Base-by-base conservation (phyloP, 2,888 invertebrate genomes). In the Volucella inflata region DNA sequence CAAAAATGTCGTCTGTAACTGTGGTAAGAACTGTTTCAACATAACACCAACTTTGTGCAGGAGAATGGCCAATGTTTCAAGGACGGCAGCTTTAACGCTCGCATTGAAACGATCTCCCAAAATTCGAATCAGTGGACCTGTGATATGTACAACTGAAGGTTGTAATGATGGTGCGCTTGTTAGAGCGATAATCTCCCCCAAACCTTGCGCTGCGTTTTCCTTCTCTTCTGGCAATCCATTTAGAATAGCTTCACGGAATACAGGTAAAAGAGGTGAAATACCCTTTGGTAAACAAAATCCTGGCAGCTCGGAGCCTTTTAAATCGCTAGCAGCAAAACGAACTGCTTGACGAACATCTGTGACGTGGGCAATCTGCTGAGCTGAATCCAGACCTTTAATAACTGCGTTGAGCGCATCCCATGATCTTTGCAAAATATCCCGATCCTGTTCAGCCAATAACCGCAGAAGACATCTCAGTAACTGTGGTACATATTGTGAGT, bases 1-100 rank as follows among this genome's bases (percentile, higher is more conserved):
- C 68, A 99, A 94, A 93, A 99, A 99, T 16, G 99, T 99, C 1
- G 99, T 99, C 93, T 99, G 99, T 48, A 99, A 94, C 93, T 99
- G 99, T 1, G 99, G 99, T 89, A 99, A 94, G 93, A 99, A 99
- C 91, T 99, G 99, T 92, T 98, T 98, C 91, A 99, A 93, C 95
- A 98, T 96, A 46, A 96, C 95, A 55, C 98, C 98, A 87, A 98
- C 98, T 94, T 99, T 99, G 42, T 95, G 95, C 10, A 99, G 93
- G n/a, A 99, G 93, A 83, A 97, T 94, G 0, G 98, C 98, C 30
- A 99, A 93, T 0, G 98, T 98, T 91, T 99, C 98, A 36, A 99
- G 93, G 42, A 99, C 98, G 40, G 99, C 98, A 0, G 98, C 97
- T 92, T 99, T 99, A 0, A 99, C 98, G 89, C 96, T 97, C 89